Base-by-base conservation (phyloP, 2,797 vertebrate genomes). In the Parauchenoglanis punctatus region DNA sequence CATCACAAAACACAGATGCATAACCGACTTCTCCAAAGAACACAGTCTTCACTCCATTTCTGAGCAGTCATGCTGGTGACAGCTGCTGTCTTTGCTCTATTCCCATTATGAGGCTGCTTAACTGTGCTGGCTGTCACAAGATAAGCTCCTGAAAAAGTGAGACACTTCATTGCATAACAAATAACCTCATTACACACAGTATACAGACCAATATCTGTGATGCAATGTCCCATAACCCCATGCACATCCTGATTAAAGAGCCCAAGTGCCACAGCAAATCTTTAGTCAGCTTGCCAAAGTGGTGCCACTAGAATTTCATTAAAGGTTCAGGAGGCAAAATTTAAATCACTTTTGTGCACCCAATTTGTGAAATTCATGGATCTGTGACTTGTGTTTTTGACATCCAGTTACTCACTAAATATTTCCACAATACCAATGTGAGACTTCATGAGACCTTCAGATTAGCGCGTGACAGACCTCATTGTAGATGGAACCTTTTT, bases 121-220 rank as follows among this genome's bases (percentile, higher is more conserved):
- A 86, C 89, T 83, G 73, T 85, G 82, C 89, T 83, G 82, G 77
- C 77, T 91, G 90, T 89, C 90, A 91, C 84, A 86, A 84, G 86
- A 87, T 87, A 89, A 89, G 82, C 78, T 85, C 67, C 59, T 86
- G 84, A 75, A 89, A 87, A 88, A 89, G 76, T 81, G 85, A 88
- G 87, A 89, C 87, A 84, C 87, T 81, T 85, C 82, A 85, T 70
- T 85, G 86, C 77, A 85, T 80, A 89, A 84, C 85, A 88, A 89
- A 89, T 86, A 86, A 63, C 86, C 77, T 88, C 89, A 90, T 87
- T 77, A 77, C 80, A 88, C 82, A 90, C 82, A 68, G 75, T 89
- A 87, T 85, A 88, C 87, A 83, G 83, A 83, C 58, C 84, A 56
- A 85, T 89, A 85, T 87, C 83, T 59, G 58, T 63, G 54, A 89